Base-by-base conservation (phyloP, 2,797 vertebrate genomes). In the Gorsachius magnificus region DNA sequence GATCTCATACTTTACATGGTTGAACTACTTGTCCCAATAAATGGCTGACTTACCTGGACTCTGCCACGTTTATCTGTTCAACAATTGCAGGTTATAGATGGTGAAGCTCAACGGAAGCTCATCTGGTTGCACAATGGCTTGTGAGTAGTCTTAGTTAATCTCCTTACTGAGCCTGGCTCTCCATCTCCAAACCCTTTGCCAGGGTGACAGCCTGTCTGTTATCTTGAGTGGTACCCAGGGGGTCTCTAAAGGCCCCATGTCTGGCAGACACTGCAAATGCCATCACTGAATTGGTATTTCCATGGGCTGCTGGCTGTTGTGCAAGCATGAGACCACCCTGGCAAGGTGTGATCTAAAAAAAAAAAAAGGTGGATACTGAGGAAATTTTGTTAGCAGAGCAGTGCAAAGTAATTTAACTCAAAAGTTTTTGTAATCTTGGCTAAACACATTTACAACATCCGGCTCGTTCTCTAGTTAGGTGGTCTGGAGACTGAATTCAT, bases 401-500 rank as follows among this genome's bases (percentile, higher is more conserved):
- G 31, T 13, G 48, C 36, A 57, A 77, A 89, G 84, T 36, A 4
- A 85, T 96, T 92, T 92, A 84, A 84, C 69, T 92, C 70, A 63
- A 51, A 92, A 89, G 46, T 87, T 95, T 90, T 85, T 95, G 82
- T 92, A 53, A 74, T 89, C 93, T 87, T 65, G 64, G 91, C 94
- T 88, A 94, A 96, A 90, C 5, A 2, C 45, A 79, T 85, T 96
- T 94, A 75, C 53, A 79, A 45, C 70, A 91, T 86, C 58, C 72
- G 93, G 58, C 65, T 91, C 7, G 0, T 83, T 92, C 83, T 95
- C 95, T 85, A 91, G 80, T 96, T 96, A 96, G 93, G 96, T 97
- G 97, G 95, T 96, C 96, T 94, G 92, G 89, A 97, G 85, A 50
- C 48, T 92, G 69, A 77, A 75, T 92, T 96, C 86, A 87, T 87